phyloP scores from a whole-genome alignment of 2,888 invertebrate genomes.

The Bombylius major region DNA sequence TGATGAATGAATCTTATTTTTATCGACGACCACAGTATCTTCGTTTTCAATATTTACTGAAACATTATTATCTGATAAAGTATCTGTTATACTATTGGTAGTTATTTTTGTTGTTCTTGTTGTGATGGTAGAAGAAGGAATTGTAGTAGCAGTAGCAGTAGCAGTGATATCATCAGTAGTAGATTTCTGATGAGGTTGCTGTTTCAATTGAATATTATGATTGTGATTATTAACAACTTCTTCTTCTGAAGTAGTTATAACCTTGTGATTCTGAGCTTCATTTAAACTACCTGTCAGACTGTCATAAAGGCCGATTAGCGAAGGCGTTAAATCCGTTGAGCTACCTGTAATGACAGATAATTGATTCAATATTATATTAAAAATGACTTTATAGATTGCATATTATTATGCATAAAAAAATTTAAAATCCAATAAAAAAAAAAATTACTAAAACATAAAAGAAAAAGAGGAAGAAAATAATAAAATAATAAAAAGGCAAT shows the following conservation, averaged over 20 bases:
- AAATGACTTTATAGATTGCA: no score
- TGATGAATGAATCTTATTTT: no score
- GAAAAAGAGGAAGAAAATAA: no score
- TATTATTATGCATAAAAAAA: no score
- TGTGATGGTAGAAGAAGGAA: no score
- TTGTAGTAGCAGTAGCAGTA: no score
- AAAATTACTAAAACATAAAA: no score
- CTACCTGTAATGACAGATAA: slow-evolving; percentile 54
- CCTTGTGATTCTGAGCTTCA: background rate
- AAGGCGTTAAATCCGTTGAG: slow-evolving; percentile 74
- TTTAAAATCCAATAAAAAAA: no score
- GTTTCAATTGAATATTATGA: no score
- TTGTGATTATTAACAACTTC: background rate
- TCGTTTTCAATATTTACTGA: background rate
- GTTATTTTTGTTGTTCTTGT: background rate
- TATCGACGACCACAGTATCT: background rate
- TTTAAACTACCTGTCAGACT: slow-evolving; percentile 47
- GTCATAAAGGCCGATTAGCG: slow-evolving; percentile 77
- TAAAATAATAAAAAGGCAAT: no score
- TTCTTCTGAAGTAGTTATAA: background rate
- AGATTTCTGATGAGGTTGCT: no score
- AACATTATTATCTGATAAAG: background rate
- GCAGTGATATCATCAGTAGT: no score
- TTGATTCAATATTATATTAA: background rate
- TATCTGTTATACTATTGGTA: background rate